Evolutionary conservation across 2,797 vertebrate species (phyloP).

Genomic region (Lacerta bilineata): DNA sequence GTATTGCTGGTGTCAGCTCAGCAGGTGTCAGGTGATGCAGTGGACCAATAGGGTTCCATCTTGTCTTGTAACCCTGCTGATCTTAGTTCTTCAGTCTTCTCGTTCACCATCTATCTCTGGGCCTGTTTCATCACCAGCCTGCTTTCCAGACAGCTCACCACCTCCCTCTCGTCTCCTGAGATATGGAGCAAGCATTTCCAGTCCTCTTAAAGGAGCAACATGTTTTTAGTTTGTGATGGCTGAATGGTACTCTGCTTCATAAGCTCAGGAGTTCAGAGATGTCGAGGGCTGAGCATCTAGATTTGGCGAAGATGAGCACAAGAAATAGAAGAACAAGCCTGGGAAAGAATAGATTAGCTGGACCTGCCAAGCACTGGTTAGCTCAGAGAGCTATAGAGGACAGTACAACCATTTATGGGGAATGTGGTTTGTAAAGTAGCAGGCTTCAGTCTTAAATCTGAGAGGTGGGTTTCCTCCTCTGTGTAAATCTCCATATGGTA

Average conservation of each 20-base stretch:
- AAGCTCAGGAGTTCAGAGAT: not conserved
- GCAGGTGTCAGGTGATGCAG: not conserved
- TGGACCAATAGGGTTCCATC: not conserved
- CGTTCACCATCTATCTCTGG: not conserved
- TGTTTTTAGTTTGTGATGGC: not conserved
- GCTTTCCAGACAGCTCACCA: not conserved
- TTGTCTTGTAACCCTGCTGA: not conserved
- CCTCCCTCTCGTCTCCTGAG: not conserved
- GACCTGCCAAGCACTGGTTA: not conserved
- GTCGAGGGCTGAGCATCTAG: not conserved
- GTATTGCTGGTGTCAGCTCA: not conserved
- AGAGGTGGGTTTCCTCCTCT: not conserved
- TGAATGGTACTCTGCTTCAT: not conserved
- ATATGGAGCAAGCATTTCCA: not conserved
- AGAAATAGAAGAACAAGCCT: not conserved
- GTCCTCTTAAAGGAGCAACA: not conserved
- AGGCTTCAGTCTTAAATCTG: not conserved
- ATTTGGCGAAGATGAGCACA: not conserved
- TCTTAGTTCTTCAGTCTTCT: not conserved
- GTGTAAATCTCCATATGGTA: not conserved
- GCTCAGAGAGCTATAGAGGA: not conserved
- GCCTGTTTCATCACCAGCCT: not conserved
- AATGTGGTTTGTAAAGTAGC: not conserved
- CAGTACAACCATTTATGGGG: not conserved
- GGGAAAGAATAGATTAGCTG: not conserved